phyloP scores from a whole-genome alignment of 2,797 vertebrate genomes.

The Cyprinella venusta region DNA sequence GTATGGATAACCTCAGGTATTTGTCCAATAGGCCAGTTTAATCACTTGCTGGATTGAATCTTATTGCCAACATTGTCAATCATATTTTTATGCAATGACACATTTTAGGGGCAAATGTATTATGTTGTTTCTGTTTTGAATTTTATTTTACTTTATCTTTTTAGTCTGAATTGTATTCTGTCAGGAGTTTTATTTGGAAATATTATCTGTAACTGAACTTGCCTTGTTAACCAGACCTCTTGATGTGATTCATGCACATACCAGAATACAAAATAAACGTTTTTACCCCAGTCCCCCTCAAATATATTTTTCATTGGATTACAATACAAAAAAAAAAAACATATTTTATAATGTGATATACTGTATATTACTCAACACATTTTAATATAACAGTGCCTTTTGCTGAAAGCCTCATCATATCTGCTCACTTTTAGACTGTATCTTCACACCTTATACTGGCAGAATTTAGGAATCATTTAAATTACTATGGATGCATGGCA shows the following conservation, averaged over 20 bases:
- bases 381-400: background rate
- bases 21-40: background rate
- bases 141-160: background rate
- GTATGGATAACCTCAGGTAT: background rate
- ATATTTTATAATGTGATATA: background rate
- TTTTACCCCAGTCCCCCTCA: background rate
- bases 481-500: no score
- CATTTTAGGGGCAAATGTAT: background rate
- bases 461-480: no score
- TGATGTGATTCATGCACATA: background rate
- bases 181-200: conserved; percentile 6
- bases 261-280: background rate
- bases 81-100: background rate
- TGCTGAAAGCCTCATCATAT: background rate
- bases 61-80: background rate
- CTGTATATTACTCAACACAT: background rate
- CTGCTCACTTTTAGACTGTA: background rate
- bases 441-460: no score
- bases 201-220: background rate
- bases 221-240: background rate
- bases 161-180: background rate
- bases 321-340: background rate
- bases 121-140: background rate
- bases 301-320: background rate
- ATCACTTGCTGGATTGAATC: background rate